Conservation (phyloP, 2,888 invertebrate species). For the Tethea ocularis region DNA sequence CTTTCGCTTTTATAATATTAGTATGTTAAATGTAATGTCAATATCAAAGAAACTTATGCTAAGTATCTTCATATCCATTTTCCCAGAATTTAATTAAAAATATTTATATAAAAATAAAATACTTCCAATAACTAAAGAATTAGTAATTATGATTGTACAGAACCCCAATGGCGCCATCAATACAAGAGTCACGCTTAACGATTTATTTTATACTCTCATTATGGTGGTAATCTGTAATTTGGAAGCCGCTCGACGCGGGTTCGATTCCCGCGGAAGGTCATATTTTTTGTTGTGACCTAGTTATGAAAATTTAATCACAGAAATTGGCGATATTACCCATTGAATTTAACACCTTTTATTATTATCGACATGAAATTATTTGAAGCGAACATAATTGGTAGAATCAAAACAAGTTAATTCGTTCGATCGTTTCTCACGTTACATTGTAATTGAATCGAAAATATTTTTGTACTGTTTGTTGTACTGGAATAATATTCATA, state of each 20-base stretch:
- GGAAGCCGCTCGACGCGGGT: slow-evolving; percentile 36
- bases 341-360: slow-evolving; percentile 12
- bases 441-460: neutral
- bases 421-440: neutral
- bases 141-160: neutral
- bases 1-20: no score
- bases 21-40: no score
- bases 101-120: no score
- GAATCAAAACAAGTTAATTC: neutral
- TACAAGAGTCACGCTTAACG: slow-evolving; percentile 30
- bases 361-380: slow-evolving; percentile 3
- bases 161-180: slow-evolving; percentile 11
- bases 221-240: slow-evolving; percentile 51
- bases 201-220: slow-evolving; percentile 45
- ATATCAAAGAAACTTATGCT: no score
- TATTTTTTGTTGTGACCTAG: slow-evolving; percentile 20
- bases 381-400: neutral
- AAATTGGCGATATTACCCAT: slow-evolving; percentile 12
- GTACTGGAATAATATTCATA: neutral
- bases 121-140: neutral
- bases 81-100: no score
- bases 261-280: slow-evolving; percentile 26
- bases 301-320: slow-evolving; percentile 13
- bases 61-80: no score
- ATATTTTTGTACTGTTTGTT: neutral